Evolutionary conservation across 2,888 invertebrate species (phyloP).

Genomic region (Meganola albula): DNA sequence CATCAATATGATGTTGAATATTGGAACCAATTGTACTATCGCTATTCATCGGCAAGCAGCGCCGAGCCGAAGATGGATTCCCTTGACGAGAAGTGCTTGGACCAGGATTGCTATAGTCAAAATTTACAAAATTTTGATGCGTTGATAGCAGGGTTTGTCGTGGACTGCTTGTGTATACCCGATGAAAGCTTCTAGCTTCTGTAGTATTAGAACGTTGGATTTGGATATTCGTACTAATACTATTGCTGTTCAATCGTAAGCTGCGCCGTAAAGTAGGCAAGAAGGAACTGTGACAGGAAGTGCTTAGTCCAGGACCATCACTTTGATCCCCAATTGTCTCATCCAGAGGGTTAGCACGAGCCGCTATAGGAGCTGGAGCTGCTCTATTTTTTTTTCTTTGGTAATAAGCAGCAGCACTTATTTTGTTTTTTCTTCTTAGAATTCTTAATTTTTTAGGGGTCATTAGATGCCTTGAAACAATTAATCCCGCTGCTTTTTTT

Average conservation of each 20-base stretch:
- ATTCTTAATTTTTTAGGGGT: conserved; percentile 2
- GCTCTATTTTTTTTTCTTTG: conserved; percentile 8
- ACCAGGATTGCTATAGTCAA: conserved; percentile 8
- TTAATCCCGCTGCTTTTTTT: conserved; percentile 8
- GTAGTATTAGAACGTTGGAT: conserved; percentile 4
- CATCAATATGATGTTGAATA: conserved; percentile 5
- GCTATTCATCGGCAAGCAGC: conserved; percentile 4
- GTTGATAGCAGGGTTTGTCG: conserved; percentile 3
- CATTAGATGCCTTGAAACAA: conserved; percentile 6
- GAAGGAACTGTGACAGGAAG: conserved; percentile 7
- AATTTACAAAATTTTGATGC: conserved; percentile 4
- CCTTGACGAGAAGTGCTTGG: conserved; percentile 8
- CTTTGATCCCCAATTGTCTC: conserved; percentile 7
- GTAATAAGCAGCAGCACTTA: conserved; percentile 8
- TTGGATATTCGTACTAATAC: conserved; percentile 4
- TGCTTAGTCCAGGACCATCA: conserved; percentile 6
- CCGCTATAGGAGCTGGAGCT: conserved; percentile 7
- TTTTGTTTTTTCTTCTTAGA: conserved; percentile 6
- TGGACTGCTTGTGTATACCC: conserved; percentile 5
- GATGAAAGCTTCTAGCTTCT: conserved; percentile 8
- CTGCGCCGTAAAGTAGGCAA: conserved; percentile 7
- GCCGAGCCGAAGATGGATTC: conserved; percentile 4
- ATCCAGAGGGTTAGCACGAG: conserved; percentile 7
- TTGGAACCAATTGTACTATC: conserved; percentile 4
- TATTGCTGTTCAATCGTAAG: conserved; percentile 8